Evolutionary conservation across 2,113 vertebrate species (phyloP), one percentile per base, ranked within the genome.

Genomic region (Actenoides lindsayi): DNA sequence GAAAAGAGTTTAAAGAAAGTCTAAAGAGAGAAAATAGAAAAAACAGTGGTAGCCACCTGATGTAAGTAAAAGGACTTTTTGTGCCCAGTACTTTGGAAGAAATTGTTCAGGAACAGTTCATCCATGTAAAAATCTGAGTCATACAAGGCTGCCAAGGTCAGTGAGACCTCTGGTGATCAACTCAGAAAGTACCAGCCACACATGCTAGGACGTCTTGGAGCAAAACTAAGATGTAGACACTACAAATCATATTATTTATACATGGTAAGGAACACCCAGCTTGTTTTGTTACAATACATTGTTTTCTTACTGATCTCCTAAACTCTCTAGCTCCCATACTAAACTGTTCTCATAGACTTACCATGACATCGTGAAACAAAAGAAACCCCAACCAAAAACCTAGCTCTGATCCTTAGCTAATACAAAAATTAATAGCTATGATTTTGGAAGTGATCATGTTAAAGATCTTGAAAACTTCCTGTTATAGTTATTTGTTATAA

Each of bases 131-230:
- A 93, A 44, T 88, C 25, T 57, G 54, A 96, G 84, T 95, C 87
- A 93, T 21, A 27, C 6, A 83, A 87, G 20, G 54, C 70, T 95
- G 89, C 74, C 94, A 96, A 96, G 97, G 96, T 98, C 97, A 95
- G 65, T 94, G 71, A 98, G 97, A 98, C 92, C 93, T 96, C 93
- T 90, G 90, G 59, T 96, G 74, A 97, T 85, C 90, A 94, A 90
- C 74, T 89, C 57, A 88, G 73, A 70, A 91, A 96, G 94, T 44
- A 59, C 78, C 56, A 84, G 89, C 48, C 39, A 92, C 76, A 78
- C 19, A 71, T 41, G 6, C 56, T 85, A 78, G 65, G 56, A 69
- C 86, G 73, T 46, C 70, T 82, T 62, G 48, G 75, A 95, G 59
- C 65, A 95, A 83, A 93, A 67, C 57, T 70, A 74, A 87, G 81